Percentiles rank a stretch among this genome's conserved stretches.
Evolutionary conservation across 2,888 invertebrate genomes (phyloP).

Genomic region (Patella caerulea): DNA sequence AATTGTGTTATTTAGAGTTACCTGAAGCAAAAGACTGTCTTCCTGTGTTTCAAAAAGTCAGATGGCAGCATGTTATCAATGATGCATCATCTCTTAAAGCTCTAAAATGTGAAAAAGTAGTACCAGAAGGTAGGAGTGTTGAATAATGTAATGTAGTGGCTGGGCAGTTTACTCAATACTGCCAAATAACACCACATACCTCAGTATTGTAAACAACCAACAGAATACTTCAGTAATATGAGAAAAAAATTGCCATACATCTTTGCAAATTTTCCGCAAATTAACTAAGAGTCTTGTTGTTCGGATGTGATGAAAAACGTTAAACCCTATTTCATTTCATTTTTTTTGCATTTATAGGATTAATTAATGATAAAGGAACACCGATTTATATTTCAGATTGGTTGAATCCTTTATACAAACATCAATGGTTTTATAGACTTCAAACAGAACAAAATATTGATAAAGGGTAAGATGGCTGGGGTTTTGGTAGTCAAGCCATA

Average conservation of each 20-base stretch:
- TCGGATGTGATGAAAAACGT: too few relatives aligned
- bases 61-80: conserved; percentile 80
- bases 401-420: conserved; percentile 78
- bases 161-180: too few relatives aligned
- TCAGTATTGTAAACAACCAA: too few relatives aligned
- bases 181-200: too few relatives aligned
- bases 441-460: conserved; percentile 81
- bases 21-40: conserved; percentile 77
- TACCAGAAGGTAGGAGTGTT: conserved; percentile 75
- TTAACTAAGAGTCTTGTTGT: too few relatives aligned
- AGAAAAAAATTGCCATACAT: too few relatives aligned
- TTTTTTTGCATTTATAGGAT: too few relatives aligned
- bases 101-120: conserved; percentile 79
- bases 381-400: conserved; percentile 72
- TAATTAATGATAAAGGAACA: neutral
- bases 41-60: conserved; percentile 78
- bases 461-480: conserved; percentile 75
- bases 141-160: too few relatives aligned
- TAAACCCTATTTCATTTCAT: too few relatives aligned
- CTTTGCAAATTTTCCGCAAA: too few relatives aligned
- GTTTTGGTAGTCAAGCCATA: too few relatives aligned
- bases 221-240: too few relatives aligned
- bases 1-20: conserved; percentile 75
- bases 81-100: conserved; percentile 81
- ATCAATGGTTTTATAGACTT: conserved; percentile 81